A percentile compares a stretch with the other conserved stretches of the same genome.
These are phyloP conservation scores for Taenaris catops DNA, from an alignment of 2,888 invertebrate species.

Conservation along the genomic window DNA sequence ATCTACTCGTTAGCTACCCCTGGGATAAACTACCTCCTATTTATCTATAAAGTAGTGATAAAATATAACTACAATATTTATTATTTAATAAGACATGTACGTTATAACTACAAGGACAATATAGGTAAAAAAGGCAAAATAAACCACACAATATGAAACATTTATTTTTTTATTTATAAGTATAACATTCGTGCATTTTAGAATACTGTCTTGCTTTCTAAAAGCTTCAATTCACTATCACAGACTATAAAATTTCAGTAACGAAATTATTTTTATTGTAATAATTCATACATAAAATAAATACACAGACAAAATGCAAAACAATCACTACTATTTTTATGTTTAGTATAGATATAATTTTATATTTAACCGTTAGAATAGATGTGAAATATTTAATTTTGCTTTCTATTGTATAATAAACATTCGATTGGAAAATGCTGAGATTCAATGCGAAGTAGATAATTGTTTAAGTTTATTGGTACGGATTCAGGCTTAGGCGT, in stretches of 20 bases:
- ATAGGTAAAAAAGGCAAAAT: conserved; percentile 13
- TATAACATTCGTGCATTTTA: conserved; percentile 45
- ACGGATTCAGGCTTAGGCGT: conserved; percentile 18
- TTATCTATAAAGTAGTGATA: no score
- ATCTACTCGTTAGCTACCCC: no score
- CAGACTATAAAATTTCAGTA: conserved; percentile 39
- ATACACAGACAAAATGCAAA: conserved; percentile 18
- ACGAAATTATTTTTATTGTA: conserved; percentile 14
- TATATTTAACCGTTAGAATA: conserved; percentile 4
- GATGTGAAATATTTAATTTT: conserved; percentile 6
- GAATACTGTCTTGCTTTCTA: conserved; percentile 64
- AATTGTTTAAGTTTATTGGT: conserved; percentile 15
- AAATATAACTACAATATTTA: no score
- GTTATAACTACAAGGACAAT: no score
- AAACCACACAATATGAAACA: conserved; percentile 30
- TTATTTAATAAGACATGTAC: no score
- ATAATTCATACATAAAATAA: conserved; percentile 18
- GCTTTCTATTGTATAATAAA: background rate
- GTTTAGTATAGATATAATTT: conserved; percentile 4
- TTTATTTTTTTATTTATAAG: conserved; percentile 24
- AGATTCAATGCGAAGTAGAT: conserved; percentile 12
- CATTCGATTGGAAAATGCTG: conserved; percentile 8
- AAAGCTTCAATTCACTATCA: conserved; percentile 71
- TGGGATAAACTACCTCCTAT: no score
- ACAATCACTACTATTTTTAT: conserved; percentile 4